phyloP scores from a whole-genome alignment of 1,140 invertebrate species.

The Sarcophaga bullata region DNA sequence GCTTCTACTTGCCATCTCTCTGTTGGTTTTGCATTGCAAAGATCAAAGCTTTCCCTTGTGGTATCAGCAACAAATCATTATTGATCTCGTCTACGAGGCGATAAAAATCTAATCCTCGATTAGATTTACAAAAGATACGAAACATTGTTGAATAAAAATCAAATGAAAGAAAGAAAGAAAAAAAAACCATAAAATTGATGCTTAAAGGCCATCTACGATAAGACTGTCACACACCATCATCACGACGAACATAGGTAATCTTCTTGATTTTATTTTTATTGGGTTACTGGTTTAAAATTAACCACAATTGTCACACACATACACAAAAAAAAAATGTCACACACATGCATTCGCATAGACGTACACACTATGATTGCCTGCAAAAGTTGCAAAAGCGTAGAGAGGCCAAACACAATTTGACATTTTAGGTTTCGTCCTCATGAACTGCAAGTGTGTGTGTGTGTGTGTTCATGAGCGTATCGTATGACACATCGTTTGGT shows the following conservation, averaged over 20 bases:
- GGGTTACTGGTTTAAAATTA: slow-evolving; percentile 18
- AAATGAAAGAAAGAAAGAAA: neutral
- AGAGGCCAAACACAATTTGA: neutral
- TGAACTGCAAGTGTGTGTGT: too few species aligned
- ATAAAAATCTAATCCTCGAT: neutral
- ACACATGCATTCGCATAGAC: neutral
- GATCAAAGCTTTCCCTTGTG: neutral
- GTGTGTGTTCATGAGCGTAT: neutral
- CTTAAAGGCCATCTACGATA: slow-evolving; percentile 7
- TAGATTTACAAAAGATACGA: too few species aligned
- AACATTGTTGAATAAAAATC: neutral
- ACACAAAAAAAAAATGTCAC: too few species aligned
- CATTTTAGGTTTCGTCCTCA: neutral
- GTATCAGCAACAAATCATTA: neutral
- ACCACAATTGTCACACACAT: neutral
- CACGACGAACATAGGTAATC: neutral
- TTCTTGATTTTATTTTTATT: neutral
- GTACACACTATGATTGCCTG: too few species aligned
- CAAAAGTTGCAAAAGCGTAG: too few species aligned
- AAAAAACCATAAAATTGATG: neutral
- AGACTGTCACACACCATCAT: neutral
- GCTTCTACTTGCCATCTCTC: too few species aligned
- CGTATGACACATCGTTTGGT: neutral
- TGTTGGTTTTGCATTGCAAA: too few species aligned
- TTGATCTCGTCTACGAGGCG: neutral